Conservation (phyloP, 2,888 invertebrate species). For the Mechanitis mazaeus region DNA sequence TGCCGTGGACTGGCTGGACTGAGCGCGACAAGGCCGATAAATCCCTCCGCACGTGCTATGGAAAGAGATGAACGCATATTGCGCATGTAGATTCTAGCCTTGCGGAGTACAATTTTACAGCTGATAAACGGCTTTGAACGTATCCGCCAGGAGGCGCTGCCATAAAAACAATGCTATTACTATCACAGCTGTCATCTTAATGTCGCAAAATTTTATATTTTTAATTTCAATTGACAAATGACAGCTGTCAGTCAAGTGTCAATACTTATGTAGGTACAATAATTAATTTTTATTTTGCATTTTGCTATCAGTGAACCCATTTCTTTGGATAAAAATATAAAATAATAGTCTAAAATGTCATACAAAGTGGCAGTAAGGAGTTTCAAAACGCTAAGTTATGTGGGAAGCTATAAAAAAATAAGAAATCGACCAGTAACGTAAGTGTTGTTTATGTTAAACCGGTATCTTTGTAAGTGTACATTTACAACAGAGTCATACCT, state of each 20-base stretch:
- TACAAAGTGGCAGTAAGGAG: conserved; percentile 54
- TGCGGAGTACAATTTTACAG: conserved; percentile 67
- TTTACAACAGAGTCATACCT: conserved; percentile 5
- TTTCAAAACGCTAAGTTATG: conserved; percentile 58
- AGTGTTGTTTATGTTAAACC: conserved; percentile 34
- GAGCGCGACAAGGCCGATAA: conserved; percentile 60
- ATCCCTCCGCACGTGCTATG: conserved; percentile 52
- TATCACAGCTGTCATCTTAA: conserved; percentile 34
- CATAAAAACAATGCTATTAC: conserved; percentile 42
- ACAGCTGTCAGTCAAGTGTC: neutral
- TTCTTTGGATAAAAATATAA: neutral
- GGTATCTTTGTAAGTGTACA: neutral
- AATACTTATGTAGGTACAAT: neutral
- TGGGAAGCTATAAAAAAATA: conserved; percentile 61
- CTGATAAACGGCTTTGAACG: conserved; percentile 54
- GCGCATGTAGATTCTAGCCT: conserved; percentile 55
- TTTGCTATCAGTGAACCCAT: too few species aligned
- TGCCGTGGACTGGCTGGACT: conserved; percentile 53
- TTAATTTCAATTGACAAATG: conserved; percentile 5
- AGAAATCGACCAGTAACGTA: conserved; percentile 57
- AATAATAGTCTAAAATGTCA: conserved; percentile 46
- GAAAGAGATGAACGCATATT: conserved; percentile 70
- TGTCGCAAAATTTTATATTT: conserved; percentile 12
- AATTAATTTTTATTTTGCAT: neutral
- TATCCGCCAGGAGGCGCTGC: conserved; percentile 48